phyloP scores from a whole-genome alignment of 2,797 vertebrate species.

The Varecia variegata region DNA sequence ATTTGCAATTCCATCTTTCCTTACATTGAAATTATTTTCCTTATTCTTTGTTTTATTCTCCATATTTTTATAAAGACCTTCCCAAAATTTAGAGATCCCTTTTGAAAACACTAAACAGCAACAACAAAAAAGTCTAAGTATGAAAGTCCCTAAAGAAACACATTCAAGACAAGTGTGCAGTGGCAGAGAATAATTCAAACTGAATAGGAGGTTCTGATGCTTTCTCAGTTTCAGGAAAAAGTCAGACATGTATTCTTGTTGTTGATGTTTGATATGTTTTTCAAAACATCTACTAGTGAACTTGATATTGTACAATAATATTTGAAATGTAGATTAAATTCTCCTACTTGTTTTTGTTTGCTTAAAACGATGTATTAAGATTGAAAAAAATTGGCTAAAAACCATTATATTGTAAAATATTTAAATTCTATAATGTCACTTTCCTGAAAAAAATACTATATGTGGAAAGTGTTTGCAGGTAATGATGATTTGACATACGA shows the following conservation, averaged over 20 bases:
- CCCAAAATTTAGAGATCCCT: not conserved
- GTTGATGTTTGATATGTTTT: not conserved
- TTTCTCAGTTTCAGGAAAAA: not conserved
- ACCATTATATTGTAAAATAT: not conserved
- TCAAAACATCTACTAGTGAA: not conserved
- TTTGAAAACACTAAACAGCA: not conserved
- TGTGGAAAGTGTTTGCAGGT: not conserved
- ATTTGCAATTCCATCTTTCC: not conserved
- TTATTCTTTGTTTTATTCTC: not conserved
- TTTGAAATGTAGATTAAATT: not conserved
- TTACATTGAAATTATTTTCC: not conserved
- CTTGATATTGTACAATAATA: not conserved
- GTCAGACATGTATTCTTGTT: not conserved
- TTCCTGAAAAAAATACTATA: not conserved
- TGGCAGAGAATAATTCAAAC: not conserved
- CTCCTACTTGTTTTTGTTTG: not conserved
- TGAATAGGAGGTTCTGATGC: not conserved
- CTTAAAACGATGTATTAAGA: not conserved
- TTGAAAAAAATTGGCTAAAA: not conserved
- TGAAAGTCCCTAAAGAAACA: not conserved
- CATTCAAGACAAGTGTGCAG: not conserved
- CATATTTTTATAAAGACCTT: not conserved
- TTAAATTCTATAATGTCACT: not conserved
- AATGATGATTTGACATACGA: not conserved
- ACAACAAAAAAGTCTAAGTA: not conserved